phyloP scores from a whole-genome alignment of 2,888 invertebrate species.

The Athripsodes cinereus region DNA sequence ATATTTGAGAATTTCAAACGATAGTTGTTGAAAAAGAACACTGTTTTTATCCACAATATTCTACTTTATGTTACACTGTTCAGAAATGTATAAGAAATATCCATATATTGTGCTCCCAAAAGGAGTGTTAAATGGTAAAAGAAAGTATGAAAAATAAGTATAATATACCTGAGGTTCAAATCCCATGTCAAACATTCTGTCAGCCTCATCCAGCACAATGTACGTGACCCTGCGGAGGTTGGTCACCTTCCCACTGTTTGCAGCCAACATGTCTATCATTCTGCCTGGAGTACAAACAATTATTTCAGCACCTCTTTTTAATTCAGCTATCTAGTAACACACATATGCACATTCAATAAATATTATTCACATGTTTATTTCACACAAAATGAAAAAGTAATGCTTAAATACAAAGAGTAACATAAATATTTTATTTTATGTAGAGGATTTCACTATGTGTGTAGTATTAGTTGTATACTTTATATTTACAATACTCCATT shows the following conservation, averaged over 20 bases:
- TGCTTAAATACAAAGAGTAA: not conserved
- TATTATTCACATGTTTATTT: slow-evolving; percentile 6
- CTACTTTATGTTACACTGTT: no score
- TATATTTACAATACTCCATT: no score
- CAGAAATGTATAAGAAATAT: no score
- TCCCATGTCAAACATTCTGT: slow-evolving; percentile 99
- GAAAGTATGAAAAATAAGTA: no score
- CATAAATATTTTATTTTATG: not conserved
- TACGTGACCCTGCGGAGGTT: slow-evolving; percentile 96
- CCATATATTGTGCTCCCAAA: no score
- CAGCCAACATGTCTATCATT: slow-evolving; percentile 99
- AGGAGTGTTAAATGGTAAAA: not conserved
- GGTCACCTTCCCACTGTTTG: slow-evolving; percentile 96
- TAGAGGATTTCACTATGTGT: no score
- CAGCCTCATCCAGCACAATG: slow-evolving; percentile 97
- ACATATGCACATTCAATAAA: not conserved
- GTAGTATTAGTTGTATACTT: no score
- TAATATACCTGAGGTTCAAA: slow-evolving; percentile 84
- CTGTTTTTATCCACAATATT: no score
- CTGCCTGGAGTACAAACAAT: slow-evolving; percentile 98
- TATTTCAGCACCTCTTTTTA: slow-evolving; percentile 95
- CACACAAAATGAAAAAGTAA: no score
- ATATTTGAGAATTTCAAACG: not conserved
- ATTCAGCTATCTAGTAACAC: slow-evolving; percentile 69
- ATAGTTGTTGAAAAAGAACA: no score